Evolutionary conservation across 2,113 vertebrate genomes (phyloP), one percentile per base, ranked within the genome.

Genomic region (Argyrosomus japonicus): DNA sequence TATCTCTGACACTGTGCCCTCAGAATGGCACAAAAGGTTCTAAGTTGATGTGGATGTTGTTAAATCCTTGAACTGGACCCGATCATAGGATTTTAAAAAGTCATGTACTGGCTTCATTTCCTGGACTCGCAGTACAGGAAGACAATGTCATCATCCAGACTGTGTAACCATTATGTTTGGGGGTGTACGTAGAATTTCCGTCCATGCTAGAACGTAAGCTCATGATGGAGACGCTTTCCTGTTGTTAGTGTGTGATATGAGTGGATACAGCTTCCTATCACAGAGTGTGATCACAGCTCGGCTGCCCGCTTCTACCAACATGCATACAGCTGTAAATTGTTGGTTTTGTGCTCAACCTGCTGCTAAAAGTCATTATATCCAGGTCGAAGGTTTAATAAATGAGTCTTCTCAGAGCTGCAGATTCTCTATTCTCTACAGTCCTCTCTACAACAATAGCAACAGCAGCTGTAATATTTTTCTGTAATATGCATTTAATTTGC

Each of bases 311-410:
- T 68, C 56, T 19, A 7, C 8, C 58, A 60, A 21, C 36, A 60
- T n/a, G 17, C 56, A 23, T 32, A 25, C 78, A 48, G 64, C 14
- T 70, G 36, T 67, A 36, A 3, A 58, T 17, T 40, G 6, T 36
- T 21, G 27, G 54, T 62, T 67, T 57, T 36, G 53, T 60, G 15
- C 19, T 70, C n/a, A 23, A 58, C 50, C 47, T 36, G 21, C 27
- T 40, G 36, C 43, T 45, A 45, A 73, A 85, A 73, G 56, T 78
- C 69, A 82, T 82, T 72, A 76, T 11, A 60, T 57, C 3, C 17
- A 14, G 68, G 70, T 83, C 62, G 75, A 62, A 84, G 21, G 75
- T 89, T 65, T 54, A 63, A 74, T 62, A 62, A 53, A 53, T 50
- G n/a, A 23, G 21, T 54, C 21, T 53, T 68, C 36, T 47, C n/a